Base-by-base conservation (phyloP, 2,113 vertebrate genomes). In the Cyphomyrus discorhynchus region DNA sequence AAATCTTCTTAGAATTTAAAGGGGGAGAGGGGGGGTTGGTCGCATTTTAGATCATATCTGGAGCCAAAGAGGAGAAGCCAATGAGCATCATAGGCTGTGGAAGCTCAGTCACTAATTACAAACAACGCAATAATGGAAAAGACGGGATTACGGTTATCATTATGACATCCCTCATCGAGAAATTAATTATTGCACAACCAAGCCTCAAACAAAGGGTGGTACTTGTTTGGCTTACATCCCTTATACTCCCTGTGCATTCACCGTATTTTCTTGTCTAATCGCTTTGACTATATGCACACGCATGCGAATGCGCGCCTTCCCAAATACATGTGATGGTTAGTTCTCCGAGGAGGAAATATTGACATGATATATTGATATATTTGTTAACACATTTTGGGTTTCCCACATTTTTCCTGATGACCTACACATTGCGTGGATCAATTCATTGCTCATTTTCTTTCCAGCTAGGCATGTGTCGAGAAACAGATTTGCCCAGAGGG, bases 81-180 rank as follows among this genome's bases (percentile, higher is more conserved):
- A 53, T 56, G 52, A 70, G 46, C 56, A 1, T 17, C 31, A 46
- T 49, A 31, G 42, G 17, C 27, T 52, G 24, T 11, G 45, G 83
- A 86, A 90, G 56, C 89, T 87, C 47, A 45, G 85, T 42, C 85
- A 87, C 62, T 87, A 90, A 90, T 90, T 87, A 90, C 89, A 90
- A 87, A 88, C 62, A 90, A 90, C 35, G 42, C 66, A 21, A 31
- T 27, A 70, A 49, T 24, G 66, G 47, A 35, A 77, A 87, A 39
- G 24, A 87, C 35, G 9, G 82, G 85, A 90, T 87, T 90, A 90
- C 49, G 53, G 58, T 87, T 90, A 87, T 86, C 58, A 52, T 66
- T 27, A 50, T 24, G 83, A 58, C 86, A 88, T 90, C 66, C 66
- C 89, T 80, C 8, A 13, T 17, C 11, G 85, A 90, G 85, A 66